Conservation (phyloP, 2,888 invertebrate genomes). For the Rhodophaea formosa region DNA sequence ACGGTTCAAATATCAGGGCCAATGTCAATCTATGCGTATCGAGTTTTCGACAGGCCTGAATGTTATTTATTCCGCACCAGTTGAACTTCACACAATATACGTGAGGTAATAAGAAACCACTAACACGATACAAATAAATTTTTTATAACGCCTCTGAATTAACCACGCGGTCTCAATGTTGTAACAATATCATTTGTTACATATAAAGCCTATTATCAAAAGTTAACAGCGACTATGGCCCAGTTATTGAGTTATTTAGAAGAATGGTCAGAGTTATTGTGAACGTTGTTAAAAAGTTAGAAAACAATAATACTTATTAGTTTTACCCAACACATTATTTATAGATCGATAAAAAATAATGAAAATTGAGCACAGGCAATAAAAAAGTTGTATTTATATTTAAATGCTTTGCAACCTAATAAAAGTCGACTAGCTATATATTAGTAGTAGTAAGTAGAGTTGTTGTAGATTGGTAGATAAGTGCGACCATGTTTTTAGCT, state of each 20-base stretch:
- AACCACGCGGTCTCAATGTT: constrained; percentile 2
- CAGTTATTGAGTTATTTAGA: neutral
- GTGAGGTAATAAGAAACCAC: constrained; percentile 11
- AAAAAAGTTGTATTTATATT: too few species aligned
- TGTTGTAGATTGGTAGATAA: neutral
- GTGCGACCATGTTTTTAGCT: neutral
- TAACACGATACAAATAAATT: constrained; percentile 6
- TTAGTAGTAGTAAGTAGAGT: too few species aligned
- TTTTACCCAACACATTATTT: too few species aligned
- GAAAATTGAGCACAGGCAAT: too few species aligned
- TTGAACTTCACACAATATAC: constrained; percentile 9
- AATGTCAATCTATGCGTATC: constrained; percentile 47
- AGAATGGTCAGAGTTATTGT: neutral
- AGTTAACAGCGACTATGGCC: constrained; percentile 22
- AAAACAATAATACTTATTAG: too few species aligned
- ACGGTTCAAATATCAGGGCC: constrained; percentile 53
- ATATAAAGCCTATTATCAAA: constrained; percentile 13
- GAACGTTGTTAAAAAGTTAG: too few species aligned
- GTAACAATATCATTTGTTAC: constrained; percentile 2
- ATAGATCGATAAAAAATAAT: too few species aligned
- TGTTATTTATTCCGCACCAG: neutral
- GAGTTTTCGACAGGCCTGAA: constrained; percentile 27
- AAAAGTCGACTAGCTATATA: too few species aligned
- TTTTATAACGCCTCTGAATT: constrained; percentile 11
- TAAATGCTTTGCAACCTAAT: too few species aligned